Base-by-base conservation (phyloP, 2,113 vertebrate species). In the Bungarus multicinctus region DNA sequence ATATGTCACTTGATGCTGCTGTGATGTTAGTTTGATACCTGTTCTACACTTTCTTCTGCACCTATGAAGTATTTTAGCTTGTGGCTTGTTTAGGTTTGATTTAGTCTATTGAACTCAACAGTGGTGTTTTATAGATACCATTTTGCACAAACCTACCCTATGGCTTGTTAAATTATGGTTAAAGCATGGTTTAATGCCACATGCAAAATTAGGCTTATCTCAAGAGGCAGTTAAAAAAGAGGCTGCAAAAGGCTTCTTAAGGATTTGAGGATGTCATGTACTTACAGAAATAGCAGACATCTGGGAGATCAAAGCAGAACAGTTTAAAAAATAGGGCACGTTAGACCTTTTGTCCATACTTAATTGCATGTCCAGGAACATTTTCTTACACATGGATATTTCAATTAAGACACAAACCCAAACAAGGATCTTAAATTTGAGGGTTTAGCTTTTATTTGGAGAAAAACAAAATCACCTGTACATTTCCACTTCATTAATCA, bases 361-460 rank as follows among this genome's bases (percentile, higher is more conserved):
- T 14, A 87, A n/a, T 45, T 88, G 14, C n/a, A 88, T 16, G 22
- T 22, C 14, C 53, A 93, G 18, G 0, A n/a, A 53, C 25, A 3
- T 5, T 34, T 25, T 34, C 50, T 89, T 81, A 27, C 30, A 8
- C 34, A 20, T 22, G 57, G 11, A 45, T 18, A 34, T 25, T 57
- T 87, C 30, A 91, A 2, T 43, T 14, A 89, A 74, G 3, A 23
- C 58, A 87, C 88, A 90, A 0, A 88, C 74, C 94, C 89, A 94
- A 20, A 7, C 50, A 90, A 95, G 90, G 74, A 92, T 0, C 2
- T 57, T 64, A 94, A 85, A 64, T 92, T 0, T 91, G 89, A 95
- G 7, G 53, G 3, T 93, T 95, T 94, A 91, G 91, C 55, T 94
- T 96, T 97, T 97, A 96, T 97, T 96, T 20, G 88, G 52, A 25